Evolutionary conservation across 2,797 vertebrate genomes (phyloP), one percentile per base, ranked within the genome.

Genomic region (Rhinoraja longicauda): DNA sequence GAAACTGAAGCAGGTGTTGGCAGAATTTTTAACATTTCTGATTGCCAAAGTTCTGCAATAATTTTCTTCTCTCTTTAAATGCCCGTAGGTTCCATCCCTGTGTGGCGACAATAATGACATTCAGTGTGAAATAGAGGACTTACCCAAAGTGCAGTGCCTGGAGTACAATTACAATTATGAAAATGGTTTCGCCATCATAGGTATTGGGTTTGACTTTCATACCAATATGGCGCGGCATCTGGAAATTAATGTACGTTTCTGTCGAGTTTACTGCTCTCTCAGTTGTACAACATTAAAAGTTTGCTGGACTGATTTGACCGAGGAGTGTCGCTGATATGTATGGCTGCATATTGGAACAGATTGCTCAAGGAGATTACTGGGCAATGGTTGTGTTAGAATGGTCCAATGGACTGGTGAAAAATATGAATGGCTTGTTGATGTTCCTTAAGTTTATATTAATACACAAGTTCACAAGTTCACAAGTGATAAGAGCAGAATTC

Each of bases 151-250:
- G 93, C 97, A 98, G 93, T 99, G 99, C 95, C 96, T 99, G 81
- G 99, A 99, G 95, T 99, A 99, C 95, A 99, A 99, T 95, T 99
- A 99, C 12, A 97, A 99, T 96, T 99, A 99, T 1, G 98, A 99
- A 94, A 99, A 99, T 92, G 99, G 99, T 93, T 99, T 99, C 96
- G 98, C 98, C 75, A 99, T 99, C 24, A 75, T 75, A 19, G 90
- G 90, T 92, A 92, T 53, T 39, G 36, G 17, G 4, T 73, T 70
- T 73, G 36, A 73, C 67, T 45, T 73, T 73, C 53, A 21, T 15
- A 53, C 67, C 10, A 29, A 75, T 92, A 19, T n/a, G 90, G 8
- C 90, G 32, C 13, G 0, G 64, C 62, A 26, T 36, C n/a, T 1
- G 6, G 21, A 0, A 7, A 39, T 81, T 39, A 81, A 45, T 81